phyloP scores from a whole-genome alignment of 2,113 vertebrate genomes.

The rabbit (Oryctolagus cuniculus) region mOryCun1.1 NC_091439.1:111041501-111042000 shows the following conservation, averaged over 20 bases:
- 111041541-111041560: slow-evolving; percentile 31
- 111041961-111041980: slow-evolving; percentile 71
- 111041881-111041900: slow-evolving; percentile 77
- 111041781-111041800: slow-evolving; percentile 12
- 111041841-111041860: slow-evolving; percentile 62
- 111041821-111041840: slow-evolving; percentile 56
- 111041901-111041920: slow-evolving; percentile 82
- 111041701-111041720: slow-evolving; percentile 16
- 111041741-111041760: slow-evolving; percentile 60
- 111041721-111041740: slow-evolving; percentile 52
- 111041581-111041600: not conserved
- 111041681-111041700: slow-evolving; percentile 15
- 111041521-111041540: slow-evolving; percentile 53
- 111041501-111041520: slow-evolving; percentile 47
- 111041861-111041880: slow-evolving; percentile 76
- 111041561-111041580: not conserved
- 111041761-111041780: not conserved
- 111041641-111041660: not conserved
- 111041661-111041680: not conserved
- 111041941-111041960: slow-evolving; percentile 67
- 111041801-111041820: slow-evolving; percentile 61
- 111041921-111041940: slow-evolving; percentile 73
- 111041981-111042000: slow-evolving; percentile 43
- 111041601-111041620: not conserved
- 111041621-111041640: not conserved